phyloP scores from a whole-genome alignment of 23 tunicate genomes.

The Diplosoma virens region DNA sequence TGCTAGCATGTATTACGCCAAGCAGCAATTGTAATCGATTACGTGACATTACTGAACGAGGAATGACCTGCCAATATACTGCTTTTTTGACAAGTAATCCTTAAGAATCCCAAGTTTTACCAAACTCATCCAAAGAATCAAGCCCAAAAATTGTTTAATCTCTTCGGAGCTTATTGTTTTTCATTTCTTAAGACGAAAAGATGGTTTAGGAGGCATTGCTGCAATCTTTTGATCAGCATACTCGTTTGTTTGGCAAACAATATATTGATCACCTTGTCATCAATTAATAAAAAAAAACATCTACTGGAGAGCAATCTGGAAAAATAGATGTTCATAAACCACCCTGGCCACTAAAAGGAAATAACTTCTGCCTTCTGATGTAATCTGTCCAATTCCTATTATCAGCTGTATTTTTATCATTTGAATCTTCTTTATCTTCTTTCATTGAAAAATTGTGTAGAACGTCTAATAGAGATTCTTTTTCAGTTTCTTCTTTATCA shows the following conservation, averaged over 20 bases:
- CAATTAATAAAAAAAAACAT: background rate
- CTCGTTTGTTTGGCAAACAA: background rate
- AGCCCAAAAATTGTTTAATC: too few species aligned
- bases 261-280: background rate
- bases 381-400: background rate
- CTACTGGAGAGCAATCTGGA: background rate
- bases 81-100: background rate
- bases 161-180: background rate
- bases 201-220: background rate
- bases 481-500: too few species aligned
- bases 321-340: background rate
- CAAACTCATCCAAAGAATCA: too few species aligned
- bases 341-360: background rate
- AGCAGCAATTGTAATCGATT: background rate
- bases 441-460: too few species aligned
- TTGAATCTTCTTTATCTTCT: background rate
- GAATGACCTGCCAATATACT: background rate
- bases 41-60: background rate
- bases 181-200: background rate
- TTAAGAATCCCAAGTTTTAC: background rate
- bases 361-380: background rate
- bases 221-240: background rate
- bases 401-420: background rate
- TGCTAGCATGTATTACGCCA: background rate
- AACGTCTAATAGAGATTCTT: too few species aligned